These are phyloP conservation scores for Piprites chloris DNA, from an alignment of 2,113 vertebrate species.

Conservation along the genomic window DNA sequence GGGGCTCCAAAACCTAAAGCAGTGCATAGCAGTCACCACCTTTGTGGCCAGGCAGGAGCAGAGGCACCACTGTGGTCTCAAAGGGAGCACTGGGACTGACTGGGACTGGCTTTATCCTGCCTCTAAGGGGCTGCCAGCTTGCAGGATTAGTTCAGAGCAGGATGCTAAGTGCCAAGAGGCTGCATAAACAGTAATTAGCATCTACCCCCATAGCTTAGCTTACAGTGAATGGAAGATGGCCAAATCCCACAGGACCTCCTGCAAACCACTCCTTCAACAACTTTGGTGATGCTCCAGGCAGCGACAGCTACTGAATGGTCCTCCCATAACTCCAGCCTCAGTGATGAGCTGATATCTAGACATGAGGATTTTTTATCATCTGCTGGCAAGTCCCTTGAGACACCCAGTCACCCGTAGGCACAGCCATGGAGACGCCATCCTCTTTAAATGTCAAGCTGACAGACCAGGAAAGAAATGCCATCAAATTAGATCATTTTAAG, in stretches of 20 bases:
- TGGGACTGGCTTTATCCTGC: neutral
- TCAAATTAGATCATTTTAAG: neutral
- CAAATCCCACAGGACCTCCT: neutral
- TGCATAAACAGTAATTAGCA: neutral
- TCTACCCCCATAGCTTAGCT: neutral
- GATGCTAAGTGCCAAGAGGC: neutral
- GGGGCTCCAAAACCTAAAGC: neutral
- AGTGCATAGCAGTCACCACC: neutral
- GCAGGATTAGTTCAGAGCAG: fast-evolving
- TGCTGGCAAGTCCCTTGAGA: neutral
- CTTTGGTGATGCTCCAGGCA: neutral
- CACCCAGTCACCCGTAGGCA: neutral
- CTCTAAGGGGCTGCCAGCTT: neutral
- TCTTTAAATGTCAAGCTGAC: neutral
- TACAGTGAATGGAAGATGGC: neutral
- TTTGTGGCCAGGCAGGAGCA: neutral
- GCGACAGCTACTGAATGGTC: neutral
- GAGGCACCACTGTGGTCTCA: neutral
- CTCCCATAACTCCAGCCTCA: neutral
- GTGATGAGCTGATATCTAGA: neutral
- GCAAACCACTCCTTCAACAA: neutral
- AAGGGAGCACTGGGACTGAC: neutral
- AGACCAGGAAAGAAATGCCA: neutral
- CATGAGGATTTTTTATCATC: neutral
- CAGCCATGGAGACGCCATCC: neutral